Conservation (phyloP, 2,888 invertebrate species). For the Callimorpha dominula region DNA sequence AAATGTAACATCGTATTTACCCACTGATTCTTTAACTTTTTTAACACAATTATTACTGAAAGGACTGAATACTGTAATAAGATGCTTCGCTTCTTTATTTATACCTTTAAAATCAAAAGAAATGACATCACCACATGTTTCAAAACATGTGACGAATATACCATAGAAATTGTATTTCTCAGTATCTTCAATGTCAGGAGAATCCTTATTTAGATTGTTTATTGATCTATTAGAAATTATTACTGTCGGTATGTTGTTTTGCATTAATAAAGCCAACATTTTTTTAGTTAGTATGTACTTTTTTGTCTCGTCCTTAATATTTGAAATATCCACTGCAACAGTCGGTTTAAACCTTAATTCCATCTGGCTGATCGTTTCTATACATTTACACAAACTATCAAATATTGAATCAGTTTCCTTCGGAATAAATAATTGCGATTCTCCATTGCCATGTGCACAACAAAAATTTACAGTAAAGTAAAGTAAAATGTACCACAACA, state of each 20-base stretch:
- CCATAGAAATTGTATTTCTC: constrained; percentile 26
- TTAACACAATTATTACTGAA: constrained; percentile 28
- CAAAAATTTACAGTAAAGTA: neutral
- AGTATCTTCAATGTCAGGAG: constrained; percentile 14
- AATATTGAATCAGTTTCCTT: neutral
- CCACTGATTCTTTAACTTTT: constrained; percentile 41
- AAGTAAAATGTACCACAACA: neutral
- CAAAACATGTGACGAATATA: constrained; percentile 45
- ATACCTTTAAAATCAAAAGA: constrained; percentile 42
- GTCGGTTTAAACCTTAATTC: constrained; percentile 46
- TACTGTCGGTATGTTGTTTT: constrained; percentile 37
- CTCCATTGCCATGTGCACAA: neutral
- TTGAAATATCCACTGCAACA: constrained; percentile 39
- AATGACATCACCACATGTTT: constrained; percentile 42
- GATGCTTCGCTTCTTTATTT: constrained; percentile 50
- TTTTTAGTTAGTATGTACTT: constrained; percentile 38
- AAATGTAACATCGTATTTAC: constrained; percentile 58
- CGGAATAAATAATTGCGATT: neutral
- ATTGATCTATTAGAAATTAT: constrained; percentile 10
- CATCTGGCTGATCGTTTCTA: constrained; percentile 40
- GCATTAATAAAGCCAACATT: constrained; percentile 38
- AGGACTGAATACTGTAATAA: constrained; percentile 51
- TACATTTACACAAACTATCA: constrained; percentile 37
- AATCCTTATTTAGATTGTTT: neutral
- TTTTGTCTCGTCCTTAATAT: constrained; percentile 12